Evolutionary conservation across 2,797 vertebrate genomes (phyloP).

Genomic region (Nothura maculosa): DNA sequence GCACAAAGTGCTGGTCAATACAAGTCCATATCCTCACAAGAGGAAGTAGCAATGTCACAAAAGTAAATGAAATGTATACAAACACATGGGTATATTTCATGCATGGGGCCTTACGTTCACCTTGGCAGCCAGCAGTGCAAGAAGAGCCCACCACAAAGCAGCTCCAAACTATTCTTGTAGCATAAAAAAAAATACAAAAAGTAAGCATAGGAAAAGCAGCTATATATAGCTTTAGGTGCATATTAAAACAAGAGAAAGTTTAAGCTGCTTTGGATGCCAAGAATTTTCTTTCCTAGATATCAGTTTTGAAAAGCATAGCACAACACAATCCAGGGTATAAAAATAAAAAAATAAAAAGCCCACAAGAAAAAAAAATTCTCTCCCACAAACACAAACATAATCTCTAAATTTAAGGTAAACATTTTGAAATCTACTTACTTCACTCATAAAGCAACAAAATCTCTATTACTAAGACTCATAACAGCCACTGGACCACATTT

Average conservation of each 20-base stretch:
- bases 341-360: background rate
- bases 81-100: background rate
- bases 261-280: background rate
- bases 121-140: background rate
- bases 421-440: background rate
- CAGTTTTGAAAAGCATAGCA: background rate
- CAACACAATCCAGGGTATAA: background rate
- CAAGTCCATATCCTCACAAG: background rate
- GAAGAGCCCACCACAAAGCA: background rate
- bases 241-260: background rate
- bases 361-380: background rate
- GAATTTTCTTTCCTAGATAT: background rate
- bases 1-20: background rate
- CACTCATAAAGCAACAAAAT: background rate
- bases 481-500: background rate
- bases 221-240: background rate
- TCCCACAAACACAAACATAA: too few species aligned
- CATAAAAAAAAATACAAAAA: background rate
- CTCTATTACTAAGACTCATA: background rate
- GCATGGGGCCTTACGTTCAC: background rate
- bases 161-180: background rate
- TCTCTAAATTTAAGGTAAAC: background rate
- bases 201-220: background rate
- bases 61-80: background rate
- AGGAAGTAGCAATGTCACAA: background rate